Conservation (phyloP, 2,113 vertebrate genomes). For the Ceuthmochares aereus region DNA sequence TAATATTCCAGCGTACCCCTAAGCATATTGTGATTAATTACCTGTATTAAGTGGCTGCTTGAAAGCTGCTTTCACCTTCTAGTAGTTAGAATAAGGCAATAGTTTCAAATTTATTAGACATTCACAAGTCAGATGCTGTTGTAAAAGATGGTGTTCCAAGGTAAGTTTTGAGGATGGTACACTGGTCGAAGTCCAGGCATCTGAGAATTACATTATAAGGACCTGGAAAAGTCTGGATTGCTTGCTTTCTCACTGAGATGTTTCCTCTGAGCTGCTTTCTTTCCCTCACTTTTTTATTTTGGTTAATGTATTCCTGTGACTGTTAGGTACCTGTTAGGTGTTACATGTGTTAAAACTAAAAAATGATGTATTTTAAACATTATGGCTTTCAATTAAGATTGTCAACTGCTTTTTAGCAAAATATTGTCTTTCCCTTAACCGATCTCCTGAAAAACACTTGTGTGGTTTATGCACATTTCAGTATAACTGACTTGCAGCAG, state of each 20-base stretch:
- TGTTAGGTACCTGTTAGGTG: background rate
- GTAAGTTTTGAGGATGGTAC: background rate
- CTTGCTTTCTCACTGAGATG: background rate
- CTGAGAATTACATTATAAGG: background rate
- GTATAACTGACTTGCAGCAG: background rate
- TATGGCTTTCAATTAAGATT: background rate
- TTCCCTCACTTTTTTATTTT: background rate
- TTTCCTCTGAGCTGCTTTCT: background rate
- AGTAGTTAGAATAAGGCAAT: background rate
- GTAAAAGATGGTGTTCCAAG: background rate
- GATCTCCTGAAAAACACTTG: background rate
- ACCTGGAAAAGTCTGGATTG: background rate
- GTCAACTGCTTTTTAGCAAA: background rate
- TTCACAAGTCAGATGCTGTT: background rate
- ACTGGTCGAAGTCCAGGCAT: background rate
- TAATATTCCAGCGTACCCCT: slow-evolving; percentile 24
- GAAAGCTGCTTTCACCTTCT: background rate
- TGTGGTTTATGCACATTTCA: rapidly evolving
- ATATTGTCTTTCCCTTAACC: background rate
- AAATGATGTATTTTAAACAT: background rate
- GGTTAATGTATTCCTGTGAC: background rate
- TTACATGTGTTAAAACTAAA: background rate
- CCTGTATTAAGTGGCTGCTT: background rate
- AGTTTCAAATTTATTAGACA: slow-evolving; percentile 11
- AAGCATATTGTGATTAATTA: slow-evolving; percentile 29